These are phyloP conservation scores for Polyergus mexicanus DNA, from an alignment of 1,140 invertebrate genomes.

Conservation along the genomic window DNA sequence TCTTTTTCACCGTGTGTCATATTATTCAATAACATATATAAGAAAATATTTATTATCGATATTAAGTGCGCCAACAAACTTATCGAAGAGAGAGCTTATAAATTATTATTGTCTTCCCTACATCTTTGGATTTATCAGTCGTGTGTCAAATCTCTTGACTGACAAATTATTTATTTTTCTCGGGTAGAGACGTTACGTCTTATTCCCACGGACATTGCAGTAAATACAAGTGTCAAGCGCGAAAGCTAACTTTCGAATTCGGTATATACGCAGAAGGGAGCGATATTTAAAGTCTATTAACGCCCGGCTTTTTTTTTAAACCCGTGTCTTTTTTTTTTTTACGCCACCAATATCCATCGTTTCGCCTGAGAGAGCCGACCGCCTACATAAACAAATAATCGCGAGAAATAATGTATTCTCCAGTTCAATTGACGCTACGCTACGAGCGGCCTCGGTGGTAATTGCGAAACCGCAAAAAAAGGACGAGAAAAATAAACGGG, in stretches of 20 bases:
- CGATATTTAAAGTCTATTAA: conserved; percentile 41
- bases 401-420: conserved; percentile 52
- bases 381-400: conserved; percentile 60
- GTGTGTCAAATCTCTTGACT: not conserved
- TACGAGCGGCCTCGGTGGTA: conserved; percentile 19
- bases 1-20: not conserved
- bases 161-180: conserved; percentile 34
- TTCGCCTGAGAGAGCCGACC: conserved; percentile 22
- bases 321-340: conserved; percentile 31
- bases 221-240: not conserved
- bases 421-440: conserved; percentile 38
- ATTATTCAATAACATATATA: not conserved
- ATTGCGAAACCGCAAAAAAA: conserved; percentile 53
- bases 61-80: not conserved
- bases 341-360: conserved; percentile 1
- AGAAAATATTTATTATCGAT: conserved; percentile 13
- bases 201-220: not conserved
- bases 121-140: not conserved
- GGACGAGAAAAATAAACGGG: conserved; percentile 7
- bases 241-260: conserved; percentile 1
- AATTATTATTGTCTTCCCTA: not conserved
- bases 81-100: no score
- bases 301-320: conserved; percentile 19
- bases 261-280: not conserved
- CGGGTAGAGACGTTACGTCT: not conserved